Evolutionary conservation across 2,888 invertebrate genomes (phyloP).

Genomic region (Harpalus rubripes): DNA sequence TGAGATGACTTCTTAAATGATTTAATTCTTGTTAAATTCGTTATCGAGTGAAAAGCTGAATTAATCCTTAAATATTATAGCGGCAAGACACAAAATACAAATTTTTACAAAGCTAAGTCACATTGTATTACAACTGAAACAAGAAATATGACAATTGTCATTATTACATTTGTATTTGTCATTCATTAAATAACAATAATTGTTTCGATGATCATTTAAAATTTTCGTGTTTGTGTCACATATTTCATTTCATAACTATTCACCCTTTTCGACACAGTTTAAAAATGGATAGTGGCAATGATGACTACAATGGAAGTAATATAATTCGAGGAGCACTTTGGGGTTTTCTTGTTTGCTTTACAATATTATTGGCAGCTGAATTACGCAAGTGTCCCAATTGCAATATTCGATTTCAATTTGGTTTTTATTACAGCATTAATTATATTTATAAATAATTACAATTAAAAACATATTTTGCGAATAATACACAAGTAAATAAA

Average conservation of each 20-base stretch:
- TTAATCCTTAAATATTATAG: too few species aligned
- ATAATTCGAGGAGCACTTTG: not conserved
- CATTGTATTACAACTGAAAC: too few species aligned
- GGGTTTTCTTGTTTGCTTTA: not conserved
- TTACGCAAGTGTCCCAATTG: not conserved
- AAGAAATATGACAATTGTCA: too few species aligned
- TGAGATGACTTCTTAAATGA: too few species aligned
- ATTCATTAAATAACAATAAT: too few species aligned
- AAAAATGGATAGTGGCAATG: constrained; percentile 2
- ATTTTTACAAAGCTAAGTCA: too few species aligned
- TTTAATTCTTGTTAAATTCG: too few species aligned
- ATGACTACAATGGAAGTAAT: not conserved
- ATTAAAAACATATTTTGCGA: not conserved
- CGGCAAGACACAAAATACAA: too few species aligned
- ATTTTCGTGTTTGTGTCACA: not conserved
- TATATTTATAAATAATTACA: not conserved
- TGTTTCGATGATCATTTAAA: not conserved
- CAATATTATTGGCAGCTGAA: constrained; percentile 4
- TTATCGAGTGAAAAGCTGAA: too few species aligned
- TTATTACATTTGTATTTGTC: too few species aligned
- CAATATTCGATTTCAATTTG: not conserved
- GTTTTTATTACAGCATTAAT: constrained; percentile 1
- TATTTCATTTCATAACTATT: too few species aligned
- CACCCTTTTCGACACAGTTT: too few species aligned
- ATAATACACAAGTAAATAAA: constrained; percentile 19